Evolutionary conservation across 2,888 invertebrate species (phyloP), one percentile per base, ranked within the genome.

Genomic region (Pantelozetes paolii): DNA sequence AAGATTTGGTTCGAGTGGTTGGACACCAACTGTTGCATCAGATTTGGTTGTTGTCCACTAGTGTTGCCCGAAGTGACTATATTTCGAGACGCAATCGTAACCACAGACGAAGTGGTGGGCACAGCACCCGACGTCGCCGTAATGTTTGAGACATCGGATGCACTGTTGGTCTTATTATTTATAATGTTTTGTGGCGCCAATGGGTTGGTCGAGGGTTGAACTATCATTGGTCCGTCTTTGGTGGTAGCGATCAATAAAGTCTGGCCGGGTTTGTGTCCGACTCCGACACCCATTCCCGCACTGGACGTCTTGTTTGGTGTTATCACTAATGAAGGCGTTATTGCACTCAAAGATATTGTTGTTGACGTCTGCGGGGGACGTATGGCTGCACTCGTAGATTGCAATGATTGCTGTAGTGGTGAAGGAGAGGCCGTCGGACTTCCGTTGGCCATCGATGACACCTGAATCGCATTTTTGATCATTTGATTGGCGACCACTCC

Each of bases 171-270:
- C 6, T 20, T 26, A 32, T n/a, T 62, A 18, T 30, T 62, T 23
- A 18, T 62, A 2, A 9, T 50, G 54, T 50, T 50, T 8, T 50
- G 11, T 3, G 11, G 57, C 11, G 28, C n/a, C 57, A 45, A 45
- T 18, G 57, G 57, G 15, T 57, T 57, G 28, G 5, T 15, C 15
- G 57, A 57, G 2, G 62, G 62, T 32, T 62, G 71, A 28, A 71
- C 32, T 13, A 71, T 48, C 45, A 50, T 48, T 28, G 45, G 71
- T 13, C 71, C 71, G 30, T 71, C 71, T 50, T 71, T 71, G 9
- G 48, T 71, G 6, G 50, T 71, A 9, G 45, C 48, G 28, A 71
- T 71, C 30, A 71, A 11, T 48, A 71, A 20, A 50, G 71, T 48
- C 26, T 71, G 71, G 26, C 62, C 62, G 11, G 62, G 62, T 62